phyloP scores from a whole-genome alignment of 2,113 vertebrate species.

The Rhizomys pruinosus region DNA sequence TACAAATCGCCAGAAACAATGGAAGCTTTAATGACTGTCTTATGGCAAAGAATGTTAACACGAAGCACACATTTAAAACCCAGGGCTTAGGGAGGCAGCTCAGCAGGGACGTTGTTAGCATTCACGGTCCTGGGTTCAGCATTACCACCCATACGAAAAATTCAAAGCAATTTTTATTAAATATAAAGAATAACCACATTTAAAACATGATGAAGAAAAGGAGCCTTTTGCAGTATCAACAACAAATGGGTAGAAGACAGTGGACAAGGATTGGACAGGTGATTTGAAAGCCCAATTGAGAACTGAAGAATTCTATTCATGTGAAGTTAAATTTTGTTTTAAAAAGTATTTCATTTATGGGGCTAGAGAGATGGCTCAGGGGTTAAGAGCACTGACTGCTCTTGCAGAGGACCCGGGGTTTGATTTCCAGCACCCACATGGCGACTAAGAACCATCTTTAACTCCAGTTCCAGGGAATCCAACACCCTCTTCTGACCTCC shows the following conservation, averaged over 20 bases:
- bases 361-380: too few species aligned
- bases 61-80: background rate
- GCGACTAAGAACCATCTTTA: too few species aligned
- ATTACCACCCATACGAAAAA: background rate
- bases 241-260: slow-evolving; percentile 8
- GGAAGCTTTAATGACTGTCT: background rate
- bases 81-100: background rate
- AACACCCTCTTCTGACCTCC: too few species aligned
- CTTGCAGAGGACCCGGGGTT: too few species aligned
- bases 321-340: slow-evolving; percentile 10
- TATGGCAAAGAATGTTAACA: background rate
- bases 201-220: slow-evolving; percentile 29
- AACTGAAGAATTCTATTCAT: background rate
- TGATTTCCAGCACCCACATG: too few species aligned
- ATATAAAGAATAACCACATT: background rate
- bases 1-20: background rate
- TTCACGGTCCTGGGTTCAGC: background rate
- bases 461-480: too few species aligned
- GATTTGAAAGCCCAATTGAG: background rate
- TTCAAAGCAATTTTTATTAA: slow-evolving; percentile 25
- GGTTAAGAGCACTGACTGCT: too few species aligned
- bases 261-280: background rate
- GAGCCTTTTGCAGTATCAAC: background rate
- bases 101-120: background rate
- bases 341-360: too few species aligned